Evolutionary conservation across 2,888 invertebrate genomes (phyloP).

Genomic region (Mythimna impura): DNA sequence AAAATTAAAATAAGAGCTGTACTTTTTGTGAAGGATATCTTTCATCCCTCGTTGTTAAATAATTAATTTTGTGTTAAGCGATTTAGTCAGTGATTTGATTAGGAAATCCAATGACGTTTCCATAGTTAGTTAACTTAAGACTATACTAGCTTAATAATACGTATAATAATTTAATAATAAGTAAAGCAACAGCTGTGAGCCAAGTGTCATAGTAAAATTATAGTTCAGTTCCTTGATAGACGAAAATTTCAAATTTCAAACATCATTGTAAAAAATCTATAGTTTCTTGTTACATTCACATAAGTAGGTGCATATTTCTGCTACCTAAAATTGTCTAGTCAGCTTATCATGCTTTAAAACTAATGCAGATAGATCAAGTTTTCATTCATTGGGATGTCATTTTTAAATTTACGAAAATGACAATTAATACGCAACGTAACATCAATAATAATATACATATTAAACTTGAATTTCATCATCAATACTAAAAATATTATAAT

Average conservation of each 20-base stretch:
- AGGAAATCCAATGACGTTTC: background rate
- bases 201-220: constrained; percentile 18
- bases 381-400: background rate
- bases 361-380: background rate
- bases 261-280: background rate
- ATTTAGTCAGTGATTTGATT: constrained; percentile 5
- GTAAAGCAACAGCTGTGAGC: constrained; percentile 40
- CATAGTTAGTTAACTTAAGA: background rate
- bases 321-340: background rate
- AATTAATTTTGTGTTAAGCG: constrained; percentile 44
- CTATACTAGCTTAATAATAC: background rate
- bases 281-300: background rate
- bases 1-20: constrained; percentile 80
- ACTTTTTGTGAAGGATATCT: constrained; percentile 83
- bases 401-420: background rate
- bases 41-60: constrained; percentile 83
- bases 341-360: background rate
- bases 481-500: constrained; percentile 3
- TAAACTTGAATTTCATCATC: background rate
- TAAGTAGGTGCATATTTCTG: background rate
- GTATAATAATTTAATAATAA: constrained; percentile 15
- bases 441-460: background rate
- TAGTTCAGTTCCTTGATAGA: constrained; percentile 6
- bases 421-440: background rate
- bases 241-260: background rate